Conservation (phyloP, 1,140 invertebrate species). For the Platyscapa corneri region DNA sequence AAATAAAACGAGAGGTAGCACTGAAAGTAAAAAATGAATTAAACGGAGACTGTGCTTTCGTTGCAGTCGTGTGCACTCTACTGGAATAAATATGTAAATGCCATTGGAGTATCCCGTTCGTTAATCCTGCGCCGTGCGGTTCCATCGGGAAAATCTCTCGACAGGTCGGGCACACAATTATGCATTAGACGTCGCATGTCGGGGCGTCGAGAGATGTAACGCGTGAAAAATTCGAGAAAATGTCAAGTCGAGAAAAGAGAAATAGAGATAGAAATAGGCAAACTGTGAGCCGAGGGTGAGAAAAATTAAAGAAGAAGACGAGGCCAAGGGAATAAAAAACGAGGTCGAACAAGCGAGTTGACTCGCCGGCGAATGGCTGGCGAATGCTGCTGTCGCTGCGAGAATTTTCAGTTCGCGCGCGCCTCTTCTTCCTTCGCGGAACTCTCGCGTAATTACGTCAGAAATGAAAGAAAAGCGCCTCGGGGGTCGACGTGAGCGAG, state of each 20-base stretch:
- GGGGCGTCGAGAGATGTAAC: background rate
- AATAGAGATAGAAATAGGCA: background rate
- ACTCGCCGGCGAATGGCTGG: conserved; percentile 46
- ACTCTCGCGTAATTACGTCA: conserved; percentile 62
- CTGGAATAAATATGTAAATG: conserved; percentile 51
- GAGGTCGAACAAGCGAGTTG: conserved; percentile 36
- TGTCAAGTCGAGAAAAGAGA: background rate
- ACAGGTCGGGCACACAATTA: background rate
- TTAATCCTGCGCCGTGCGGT: conserved; percentile 34
- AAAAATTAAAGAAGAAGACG: conserved; percentile 23
- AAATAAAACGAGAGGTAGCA: background rate
- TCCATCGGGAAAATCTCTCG: conserved; percentile 27
- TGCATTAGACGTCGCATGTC: conserved; percentile 16
- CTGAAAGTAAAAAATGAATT: conserved; percentile 7
- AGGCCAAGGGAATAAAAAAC: conserved; percentile 1
- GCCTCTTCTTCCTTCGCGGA: conserved; percentile 53
- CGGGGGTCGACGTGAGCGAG: conserved; percentile 41
- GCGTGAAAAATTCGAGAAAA: conserved; percentile 33
- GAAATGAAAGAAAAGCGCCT: conserved; percentile 63
- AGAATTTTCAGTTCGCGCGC: conserved; percentile 51
- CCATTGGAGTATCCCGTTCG: conserved; percentile 39
- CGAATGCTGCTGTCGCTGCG: conserved; percentile 35
- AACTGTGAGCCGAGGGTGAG: background rate
- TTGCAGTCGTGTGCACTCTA: conserved; percentile 32
- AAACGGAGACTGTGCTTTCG: conserved; percentile 3